Evolutionary conservation across 2,888 invertebrate genomes (phyloP), one percentile per base, ranked within the genome.

Genomic region (Phanerotoma sp.): DNA sequence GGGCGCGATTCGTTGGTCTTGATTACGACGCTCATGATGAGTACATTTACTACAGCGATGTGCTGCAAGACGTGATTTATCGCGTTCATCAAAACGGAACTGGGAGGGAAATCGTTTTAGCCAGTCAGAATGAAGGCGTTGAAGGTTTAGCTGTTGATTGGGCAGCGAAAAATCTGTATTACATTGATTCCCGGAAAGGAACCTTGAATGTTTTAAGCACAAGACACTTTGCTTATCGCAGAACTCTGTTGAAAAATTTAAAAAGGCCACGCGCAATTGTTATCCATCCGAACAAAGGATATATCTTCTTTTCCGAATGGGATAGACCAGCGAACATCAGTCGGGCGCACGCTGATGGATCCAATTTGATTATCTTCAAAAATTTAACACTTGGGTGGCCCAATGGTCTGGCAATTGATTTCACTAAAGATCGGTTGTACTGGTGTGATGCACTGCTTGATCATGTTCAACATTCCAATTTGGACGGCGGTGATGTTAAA

Each of bases 381-480:
- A 92, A 94, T 70, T 86, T 95, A 0, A 91, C 96, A 0, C 81
- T 97, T 0, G 96, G 96, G 3, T 98, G 97, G 97, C 98, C 98
- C 0, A 98, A 98, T 74, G 97, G 97, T 0, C 79, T 98, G 4
- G 92, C 95, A 2, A 91, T 98, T 60, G 98, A 98, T 78, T 94
- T 92, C 71, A 83, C 83, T 32, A 84, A 86, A 15, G 90, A 96
- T 75, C 83, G 96, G 11, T 81, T 98, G 0, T 98, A 97, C 78
- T 98, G 98, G 97, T 96, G 96, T 70, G 98, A 98, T 74, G 97
- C 97, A 3, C 79, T 96, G 3, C 81, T 97, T 6, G 97, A 98
- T 77, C 96, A 97, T 77, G 94, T 97, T 0, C 96, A 96, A 71
- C 95, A 96, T 73, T 88, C 95, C 0, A 89, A 89, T 66, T 80